Evolutionary conservation across 2,888 invertebrate species (phyloP), one percentile per base, ranked within the genome.

Genomic region (Archaeoteleia sp.): DNA sequence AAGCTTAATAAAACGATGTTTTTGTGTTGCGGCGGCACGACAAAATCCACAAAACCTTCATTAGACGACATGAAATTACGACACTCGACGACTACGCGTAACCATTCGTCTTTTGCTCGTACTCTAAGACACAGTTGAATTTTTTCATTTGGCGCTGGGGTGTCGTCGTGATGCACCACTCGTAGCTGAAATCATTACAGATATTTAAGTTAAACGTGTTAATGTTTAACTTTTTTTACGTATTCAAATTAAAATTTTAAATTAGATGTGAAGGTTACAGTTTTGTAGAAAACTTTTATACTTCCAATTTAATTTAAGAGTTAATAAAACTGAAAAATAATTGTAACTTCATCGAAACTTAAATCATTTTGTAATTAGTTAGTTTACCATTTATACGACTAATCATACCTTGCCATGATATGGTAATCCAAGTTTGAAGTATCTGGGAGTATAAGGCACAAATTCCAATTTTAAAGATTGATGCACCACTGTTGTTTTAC

Each of bases 381-480:
- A 27, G 25, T 39, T 39, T 5, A 25, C 10, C 42, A 10, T 39
- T 17, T 10, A 39, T 9, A n/a, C n/a, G n/a, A n/a, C 17, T 37
- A 6, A 40, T 35, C 1, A 51, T 77, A 91, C 89, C 86, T 90
- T 91, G 45, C 91, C 87, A 71, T 89, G 89, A 73, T 91, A 92
- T 0, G 93, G 92, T 10, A 94, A 84, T n/a, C 91, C 91, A 0
- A 91, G 90, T 49, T 91, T 91, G 73, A 91, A 91, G 57, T 90
- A 89, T 7, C 88, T 86, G 4, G 88, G 86, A 6, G 88, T 88
- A 34, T 89, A 88, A 0, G 88, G 86, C 1, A 87, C 79, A 74
- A 91, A 91, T 76, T 90, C 89, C 45, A 92, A 73, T 3, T 87
- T 86, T 20, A 90, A 84, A 0, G 89, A 87, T 27, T 89, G 87